phyloP scores from a whole-genome alignment of 2,797 vertebrate species.

The Stomatorhinus walkeri region DNA sequence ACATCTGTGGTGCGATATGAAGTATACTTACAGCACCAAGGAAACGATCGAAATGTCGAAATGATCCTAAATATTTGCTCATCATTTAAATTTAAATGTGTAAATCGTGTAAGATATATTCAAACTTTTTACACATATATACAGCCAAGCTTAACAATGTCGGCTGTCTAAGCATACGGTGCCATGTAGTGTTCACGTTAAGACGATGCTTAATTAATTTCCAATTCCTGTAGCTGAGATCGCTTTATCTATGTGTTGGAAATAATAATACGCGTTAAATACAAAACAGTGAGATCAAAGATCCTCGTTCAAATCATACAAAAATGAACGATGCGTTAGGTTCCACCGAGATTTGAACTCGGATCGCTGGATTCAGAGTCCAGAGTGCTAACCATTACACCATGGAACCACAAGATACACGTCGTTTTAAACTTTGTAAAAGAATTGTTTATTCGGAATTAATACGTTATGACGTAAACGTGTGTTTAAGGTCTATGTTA shows the following conservation, averaged over 20 bases:
- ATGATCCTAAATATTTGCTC: not conserved
- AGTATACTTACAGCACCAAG: not conserved
- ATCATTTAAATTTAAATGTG: not conserved
- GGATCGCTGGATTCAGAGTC: constrained; percentile 57
- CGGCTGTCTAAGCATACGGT: not conserved
- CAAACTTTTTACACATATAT: not conserved
- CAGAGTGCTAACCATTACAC: constrained; percentile 57
- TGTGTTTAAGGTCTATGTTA: not conserved
- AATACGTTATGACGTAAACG: not conserved
- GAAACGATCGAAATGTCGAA: not conserved
- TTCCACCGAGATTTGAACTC: constrained; percentile 56
- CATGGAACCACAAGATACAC: constrained; percentile 38
- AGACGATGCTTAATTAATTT: not conserved
- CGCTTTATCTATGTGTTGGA: not conserved
- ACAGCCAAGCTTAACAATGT: not conserved
- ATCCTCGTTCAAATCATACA: not conserved
- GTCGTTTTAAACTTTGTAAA: accelerated
- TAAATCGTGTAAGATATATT: not conserved
- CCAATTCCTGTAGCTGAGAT: not conserved
- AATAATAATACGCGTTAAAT: not conserved
- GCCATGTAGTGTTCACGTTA: not conserved
- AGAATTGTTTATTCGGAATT: not conserved
- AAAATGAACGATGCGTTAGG: not conserved
- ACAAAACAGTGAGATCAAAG: not conserved
- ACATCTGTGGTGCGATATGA: not conserved